Percentiles rank a stretch among this genome's conserved stretches.
These are phyloP conservation scores for Grapholita molesta DNA, from an alignment of 1,140 invertebrate species.

Conservation along the genomic window DNA sequence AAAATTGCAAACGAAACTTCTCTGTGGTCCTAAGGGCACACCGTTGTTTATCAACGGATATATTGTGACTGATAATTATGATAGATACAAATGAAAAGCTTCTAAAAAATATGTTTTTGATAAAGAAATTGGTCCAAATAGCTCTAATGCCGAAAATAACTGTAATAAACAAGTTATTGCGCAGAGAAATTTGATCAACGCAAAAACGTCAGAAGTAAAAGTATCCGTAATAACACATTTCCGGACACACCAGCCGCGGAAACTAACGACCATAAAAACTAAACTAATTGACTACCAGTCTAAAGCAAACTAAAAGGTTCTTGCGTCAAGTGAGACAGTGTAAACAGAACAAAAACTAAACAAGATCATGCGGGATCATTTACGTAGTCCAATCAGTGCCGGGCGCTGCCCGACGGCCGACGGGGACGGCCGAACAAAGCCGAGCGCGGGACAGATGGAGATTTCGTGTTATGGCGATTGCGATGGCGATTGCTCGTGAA, in stretches of 20 bases:
- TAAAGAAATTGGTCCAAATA: background rate
- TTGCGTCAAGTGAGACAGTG: constrained; percentile 49
- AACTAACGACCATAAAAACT: background rate
- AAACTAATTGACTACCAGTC: constrained; percentile 48
- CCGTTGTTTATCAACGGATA: too few species aligned
- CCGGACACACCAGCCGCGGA: background rate
- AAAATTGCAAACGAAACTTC: too few species aligned
- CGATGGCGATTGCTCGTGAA: constrained; percentile 19
- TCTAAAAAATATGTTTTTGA: too few species aligned
- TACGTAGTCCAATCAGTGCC: constrained; percentile 54
- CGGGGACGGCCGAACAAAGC: constrained; percentile 50
- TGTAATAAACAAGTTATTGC: background rate
- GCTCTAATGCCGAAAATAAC: background rate
- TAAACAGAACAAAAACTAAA: constrained; percentile 70
- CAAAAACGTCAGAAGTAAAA: constrained; percentile 3
- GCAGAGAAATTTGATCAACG: background rate
- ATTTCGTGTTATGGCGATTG: constrained; percentile 3
- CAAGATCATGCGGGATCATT: constrained; percentile 69
- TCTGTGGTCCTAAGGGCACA: too few species aligned
- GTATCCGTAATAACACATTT: background rate
- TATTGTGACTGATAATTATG: too few species aligned
- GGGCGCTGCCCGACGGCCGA: constrained; percentile 29
- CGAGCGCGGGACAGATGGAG: background rate
- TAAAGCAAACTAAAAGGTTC: constrained; percentile 22
- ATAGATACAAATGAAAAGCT: too few species aligned